phyloP scores from a whole-genome alignment of 2,113 vertebrate genomes.

The Ascaphus truei region DNA sequence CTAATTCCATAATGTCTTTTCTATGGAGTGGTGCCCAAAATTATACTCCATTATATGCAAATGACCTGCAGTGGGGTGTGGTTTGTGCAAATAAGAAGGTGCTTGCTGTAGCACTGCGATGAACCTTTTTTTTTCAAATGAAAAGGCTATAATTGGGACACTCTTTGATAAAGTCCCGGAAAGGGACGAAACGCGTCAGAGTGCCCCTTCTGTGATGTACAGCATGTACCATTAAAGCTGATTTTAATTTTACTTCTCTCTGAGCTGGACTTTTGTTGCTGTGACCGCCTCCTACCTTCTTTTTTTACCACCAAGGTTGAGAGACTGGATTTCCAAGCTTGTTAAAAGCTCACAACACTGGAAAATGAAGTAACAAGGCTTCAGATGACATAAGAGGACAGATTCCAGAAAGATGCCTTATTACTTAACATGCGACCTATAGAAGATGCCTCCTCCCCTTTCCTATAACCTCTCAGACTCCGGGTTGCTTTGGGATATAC shows the following conservation, averaged over 20 bases:
- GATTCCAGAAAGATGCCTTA: not conserved
- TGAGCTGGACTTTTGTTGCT: too few species aligned
- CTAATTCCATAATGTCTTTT: too few species aligned
- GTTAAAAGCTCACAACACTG: not conserved
- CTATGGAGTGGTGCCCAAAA: too few species aligned
- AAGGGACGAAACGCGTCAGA: too few species aligned
- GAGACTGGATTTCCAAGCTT: not conserved
- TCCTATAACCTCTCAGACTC: slow-evolving; percentile 14
- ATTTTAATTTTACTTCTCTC: too few species aligned
- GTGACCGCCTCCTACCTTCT: too few species aligned
- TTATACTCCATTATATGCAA: too few species aligned
- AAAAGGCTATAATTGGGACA: slow-evolving; percentile 1
- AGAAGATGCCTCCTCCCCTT: not conserved
- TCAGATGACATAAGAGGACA: slow-evolving; percentile 18
- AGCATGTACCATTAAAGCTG: too few species aligned
- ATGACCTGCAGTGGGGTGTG: not conserved
- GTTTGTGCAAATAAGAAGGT: not conserved
- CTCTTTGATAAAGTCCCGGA: too few species aligned
- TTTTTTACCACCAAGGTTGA: not conserved
- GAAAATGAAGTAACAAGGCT: slow-evolving; percentile 1
- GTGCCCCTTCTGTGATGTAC: too few species aligned
- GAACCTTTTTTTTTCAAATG: not conserved
- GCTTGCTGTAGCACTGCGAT: not conserved
- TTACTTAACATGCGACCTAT: slow-evolving; percentile 20
- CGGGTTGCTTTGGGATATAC: slow-evolving; percentile 6